Conservation (phyloP, 2,888 invertebrate species). For the Cantharis nigra region DNA sequence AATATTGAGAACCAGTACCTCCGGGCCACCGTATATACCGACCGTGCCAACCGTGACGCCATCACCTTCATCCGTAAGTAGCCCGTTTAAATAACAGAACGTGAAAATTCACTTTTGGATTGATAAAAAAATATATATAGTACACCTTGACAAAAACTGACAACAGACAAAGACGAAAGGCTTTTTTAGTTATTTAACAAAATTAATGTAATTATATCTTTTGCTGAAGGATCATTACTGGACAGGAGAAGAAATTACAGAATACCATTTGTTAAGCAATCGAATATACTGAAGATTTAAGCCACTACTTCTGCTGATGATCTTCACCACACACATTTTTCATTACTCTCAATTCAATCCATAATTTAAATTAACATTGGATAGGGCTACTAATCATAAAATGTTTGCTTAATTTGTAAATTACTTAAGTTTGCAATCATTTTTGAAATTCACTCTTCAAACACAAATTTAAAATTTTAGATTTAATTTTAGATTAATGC, state of each 20-base stretch:
- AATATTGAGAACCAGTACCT: slow-evolving; percentile 55
- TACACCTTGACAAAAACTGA: slow-evolving; percentile 45
- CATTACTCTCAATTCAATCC: slow-evolving; percentile 4
- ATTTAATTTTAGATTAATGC: neutral
- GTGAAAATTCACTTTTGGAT: neutral
- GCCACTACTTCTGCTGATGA: slow-evolving; percentile 34
- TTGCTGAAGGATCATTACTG: slow-evolving; percentile 52
- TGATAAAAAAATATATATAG: slow-evolving; percentile 35
- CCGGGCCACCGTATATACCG: slow-evolving; percentile 65
- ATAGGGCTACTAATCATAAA: neutral
- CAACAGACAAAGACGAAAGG: slow-evolving; percentile 30
- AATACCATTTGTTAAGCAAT: slow-evolving; percentile 51
- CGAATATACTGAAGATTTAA: slow-evolving; percentile 40
- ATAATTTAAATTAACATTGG: slow-evolving; percentile 5
- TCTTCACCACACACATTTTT: slow-evolving; percentile 30
- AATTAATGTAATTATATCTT: slow-evolving; percentile 39
- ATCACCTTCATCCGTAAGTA: slow-evolving; percentile 28
- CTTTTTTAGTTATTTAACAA: neutral
- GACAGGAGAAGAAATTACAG: slow-evolving; percentile 48
- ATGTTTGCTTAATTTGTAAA: neutral
- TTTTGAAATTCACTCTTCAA: neutral
- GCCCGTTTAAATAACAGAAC: neutral
- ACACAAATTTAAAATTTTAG: neutral
- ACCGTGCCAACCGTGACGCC: slow-evolving; percentile 66
- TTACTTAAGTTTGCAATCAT: neutral